Evolutionary conservation across 1,140 invertebrate species (phyloP), one percentile per base, ranked within the genome.

Genomic region (Nylanderia fulva): DNA sequence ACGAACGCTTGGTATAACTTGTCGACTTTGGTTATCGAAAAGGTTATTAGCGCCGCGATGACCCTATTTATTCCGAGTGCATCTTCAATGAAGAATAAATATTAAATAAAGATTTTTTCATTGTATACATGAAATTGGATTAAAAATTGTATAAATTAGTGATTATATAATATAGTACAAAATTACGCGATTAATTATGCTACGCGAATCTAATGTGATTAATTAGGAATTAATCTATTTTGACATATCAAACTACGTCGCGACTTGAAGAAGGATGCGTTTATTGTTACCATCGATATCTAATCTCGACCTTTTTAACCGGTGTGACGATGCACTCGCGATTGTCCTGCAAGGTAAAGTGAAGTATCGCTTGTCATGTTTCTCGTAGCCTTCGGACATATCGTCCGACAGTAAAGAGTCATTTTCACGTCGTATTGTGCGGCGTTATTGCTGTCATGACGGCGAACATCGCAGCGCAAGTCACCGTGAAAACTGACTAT

Each of bases 231-330:
- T 71, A 58, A 82, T 82, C 24, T 36, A 42, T 58, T 45, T 36
- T 2, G 69, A 36, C 71, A 33, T 36, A 60, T 21, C 61, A 76
- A 58, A 36, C 52, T 27, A 2, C 15, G 80, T 13, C 45, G 58
- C 69, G 36, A 63, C 5, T 84, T 63, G 33, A 42, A 15, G 13
- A 15, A 42, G 69, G 39, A 61, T 58, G 15, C 13, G 58, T 27
- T 71, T 64, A 88, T 88, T 72, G 85, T 86, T 87, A 71, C 63
- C 85, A 79, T 72, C 71, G 85, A 88, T 84, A 88, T 88, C 85
- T 88, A 88, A 88, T 88, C 86, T 87, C 54, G 36, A 42, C 66
- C 64, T 27, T 48, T 48, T 48, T 7, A 76, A 54, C 29, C 27
- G 60, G 77, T 84, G 85, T 64, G 86, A 88, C 86, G 85, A 52